These are phyloP conservation scores for Lasius platythorax DNA, from an alignment of 2,888 invertebrate genomes.

Conservation along the genomic window DNA sequence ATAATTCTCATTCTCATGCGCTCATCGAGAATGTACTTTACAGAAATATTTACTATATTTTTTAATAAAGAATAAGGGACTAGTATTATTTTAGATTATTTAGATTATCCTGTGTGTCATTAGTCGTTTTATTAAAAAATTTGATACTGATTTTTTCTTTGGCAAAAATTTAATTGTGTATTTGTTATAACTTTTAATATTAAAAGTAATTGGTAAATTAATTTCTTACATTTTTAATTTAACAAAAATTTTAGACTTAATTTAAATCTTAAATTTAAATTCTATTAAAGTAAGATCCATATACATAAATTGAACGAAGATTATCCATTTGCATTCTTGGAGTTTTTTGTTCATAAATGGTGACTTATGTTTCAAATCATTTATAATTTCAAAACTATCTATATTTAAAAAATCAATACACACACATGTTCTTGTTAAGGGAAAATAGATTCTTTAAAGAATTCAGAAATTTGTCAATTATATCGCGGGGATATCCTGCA, in stretches of 20 bases:
- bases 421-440: neutral
- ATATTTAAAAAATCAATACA: neutral
- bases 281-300: neutral
- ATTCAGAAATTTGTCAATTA: neutral
- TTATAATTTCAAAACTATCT: neutral
- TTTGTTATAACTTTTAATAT: too few species aligned
- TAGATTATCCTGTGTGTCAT: neutral
- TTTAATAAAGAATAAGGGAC: conserved; percentile 6
- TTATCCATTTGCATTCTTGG: neutral
- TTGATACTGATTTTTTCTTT: too few species aligned
- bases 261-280: neutral
- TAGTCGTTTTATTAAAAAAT: neutral
- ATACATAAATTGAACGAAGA: neutral
- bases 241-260: conserved; percentile 8
- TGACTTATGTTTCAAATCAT: neutral
- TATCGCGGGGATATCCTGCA: neutral
- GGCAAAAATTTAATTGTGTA: too few species aligned
- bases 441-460: neutral
- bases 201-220: neutral
- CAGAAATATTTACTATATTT: neutral
- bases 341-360: neutral
- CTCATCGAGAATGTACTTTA: conserved; percentile 4
- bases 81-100: neutral
- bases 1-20: conserved; percentile 9
- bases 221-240: neutral